phyloP scores from a whole-genome alignment of 2,113 vertebrate genomes.

The Gnathochromis pfefferi region DNA sequence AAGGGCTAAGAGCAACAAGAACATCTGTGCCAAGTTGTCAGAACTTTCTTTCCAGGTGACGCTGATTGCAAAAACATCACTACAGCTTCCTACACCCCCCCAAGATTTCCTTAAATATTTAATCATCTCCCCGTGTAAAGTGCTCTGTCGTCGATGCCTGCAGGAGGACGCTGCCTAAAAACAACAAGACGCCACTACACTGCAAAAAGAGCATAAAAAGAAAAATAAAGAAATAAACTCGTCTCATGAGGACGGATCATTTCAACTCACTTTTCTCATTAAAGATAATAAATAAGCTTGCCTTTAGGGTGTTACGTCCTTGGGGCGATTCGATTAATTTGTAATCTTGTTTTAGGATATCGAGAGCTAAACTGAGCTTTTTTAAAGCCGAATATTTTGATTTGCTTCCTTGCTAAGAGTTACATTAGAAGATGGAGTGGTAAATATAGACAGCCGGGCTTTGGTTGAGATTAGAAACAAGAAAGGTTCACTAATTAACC shows the following conservation, averaged over 20 bases:
- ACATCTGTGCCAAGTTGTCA: neutral
- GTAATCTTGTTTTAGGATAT: neutral
- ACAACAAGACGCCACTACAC: neutral
- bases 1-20: neutral
- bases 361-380: neutral
- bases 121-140: neutral
- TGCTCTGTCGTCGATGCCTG: neutral
- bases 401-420: neutral
- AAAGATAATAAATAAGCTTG: neutral
- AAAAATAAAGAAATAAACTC: neutral
- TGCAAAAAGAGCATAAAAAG: slow-evolving; percentile 12
- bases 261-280: neutral
- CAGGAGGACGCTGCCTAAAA: neutral
- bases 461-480: neutral
- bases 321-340: neutral
- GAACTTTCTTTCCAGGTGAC: neutral
- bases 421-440: neutral
- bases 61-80: neutral
- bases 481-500: neutral
- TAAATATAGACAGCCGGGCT: neutral
- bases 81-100: neutral
- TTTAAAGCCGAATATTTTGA: neutral
- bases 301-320: neutral
- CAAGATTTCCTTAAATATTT: neutral
- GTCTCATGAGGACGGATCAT: neutral